These are phyloP conservation scores for Napeogenes sylphis DNA, from an alignment of 2,888 invertebrate genomes.

Conservation along the genomic window DNA sequence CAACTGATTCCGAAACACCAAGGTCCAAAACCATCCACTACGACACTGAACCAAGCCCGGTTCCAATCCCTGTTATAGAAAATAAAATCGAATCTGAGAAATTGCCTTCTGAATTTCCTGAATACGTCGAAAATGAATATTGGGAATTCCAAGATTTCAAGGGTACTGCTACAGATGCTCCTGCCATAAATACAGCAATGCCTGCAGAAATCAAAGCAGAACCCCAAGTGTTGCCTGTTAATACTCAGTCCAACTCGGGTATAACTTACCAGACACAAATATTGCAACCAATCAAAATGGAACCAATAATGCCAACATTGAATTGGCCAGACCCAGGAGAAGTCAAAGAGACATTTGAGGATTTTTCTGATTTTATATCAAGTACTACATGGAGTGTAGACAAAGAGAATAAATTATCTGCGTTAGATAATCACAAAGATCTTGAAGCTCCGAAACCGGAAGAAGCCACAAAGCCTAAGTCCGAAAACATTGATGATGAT, in stretches of 20 bases:
- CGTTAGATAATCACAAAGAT: slow-evolving; percentile 13
- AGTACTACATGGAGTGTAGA: slow-evolving; percentile 46
- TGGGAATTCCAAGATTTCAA: slow-evolving; percentile 72
- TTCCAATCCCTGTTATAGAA: slow-evolving; percentile 43
- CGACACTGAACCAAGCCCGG: slow-evolving; percentile 48
- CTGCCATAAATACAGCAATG: slow-evolving; percentile 18
- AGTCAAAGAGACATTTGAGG: slow-evolving; percentile 67
- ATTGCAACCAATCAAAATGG: slow-evolving; percentile 66
- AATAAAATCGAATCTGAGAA: slow-evolving; percentile 35
- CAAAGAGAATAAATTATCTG: slow-evolving; percentile 25
- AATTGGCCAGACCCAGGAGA: slow-evolving; percentile 75
- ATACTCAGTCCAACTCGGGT: slow-evolving; percentile 35
- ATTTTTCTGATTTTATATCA: slow-evolving; percentile 65
- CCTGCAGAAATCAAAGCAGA: slow-evolving; percentile 25
- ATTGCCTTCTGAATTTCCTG: slow-evolving; percentile 23
- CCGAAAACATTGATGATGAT: slow-evolving; percentile 52
- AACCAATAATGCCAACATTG: slow-evolving; percentile 61
- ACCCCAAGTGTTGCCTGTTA: slow-evolving; percentile 19
- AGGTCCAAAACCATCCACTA: slow-evolving; percentile 74
- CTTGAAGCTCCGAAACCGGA: slow-evolving; percentile 13
- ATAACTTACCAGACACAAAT: slow-evolving; percentile 52
- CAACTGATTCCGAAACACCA: slow-evolving; percentile 72
- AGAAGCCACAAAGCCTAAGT: slow-evolving; percentile 10
- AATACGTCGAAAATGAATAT: slow-evolving; percentile 46
- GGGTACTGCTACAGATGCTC: slow-evolving; percentile 36